phyloP scores from a whole-genome alignment of 2,113 vertebrate species.

The Alligator mississippiensis region DNA sequence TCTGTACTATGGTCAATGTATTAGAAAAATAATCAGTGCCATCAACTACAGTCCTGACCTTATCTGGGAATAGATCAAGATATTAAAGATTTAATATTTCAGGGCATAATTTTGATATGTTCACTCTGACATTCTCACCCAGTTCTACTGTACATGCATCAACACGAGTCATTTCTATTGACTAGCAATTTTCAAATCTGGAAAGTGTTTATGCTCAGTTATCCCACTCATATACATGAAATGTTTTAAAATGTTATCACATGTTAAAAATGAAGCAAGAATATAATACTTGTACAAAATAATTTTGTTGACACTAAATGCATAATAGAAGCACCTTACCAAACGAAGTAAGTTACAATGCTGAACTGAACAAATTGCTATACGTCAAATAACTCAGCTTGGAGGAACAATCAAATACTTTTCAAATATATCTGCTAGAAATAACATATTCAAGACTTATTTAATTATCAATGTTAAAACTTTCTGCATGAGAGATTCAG shows the following conservation, averaged over 20 bases:
- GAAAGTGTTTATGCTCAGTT: background rate
- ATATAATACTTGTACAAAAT: slow-evolving; percentile 33
- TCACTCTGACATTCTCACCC: background rate
- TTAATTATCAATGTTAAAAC: slow-evolving; percentile 24
- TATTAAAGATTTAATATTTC: background rate
- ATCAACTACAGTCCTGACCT: background rate
- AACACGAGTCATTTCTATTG: background rate
- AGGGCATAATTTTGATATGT: background rate
- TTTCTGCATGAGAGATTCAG: slow-evolving; percentile 31
- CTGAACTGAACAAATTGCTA: slow-evolving; percentile 35
- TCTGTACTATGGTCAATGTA: background rate
- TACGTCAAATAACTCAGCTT: background rate
- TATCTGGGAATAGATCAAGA: background rate
- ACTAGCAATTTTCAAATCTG: too few relatives aligned
- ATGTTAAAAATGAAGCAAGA: slow-evolving; percentile 1
- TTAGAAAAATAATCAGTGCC: background rate
- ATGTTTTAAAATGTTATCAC: background rate
- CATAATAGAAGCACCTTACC: slow-evolving; percentile 38
- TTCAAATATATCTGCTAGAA: slow-evolving; percentile 33
- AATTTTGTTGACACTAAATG: slow-evolving; percentile 27
- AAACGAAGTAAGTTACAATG: slow-evolving; percentile 48
- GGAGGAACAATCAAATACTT: slow-evolving; percentile 41
- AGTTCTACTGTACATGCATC: background rate
- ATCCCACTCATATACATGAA: background rate
- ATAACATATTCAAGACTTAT: slow-evolving; percentile 51